Conservation (phyloP, 2,113 vertebrate species). For the Tetraodon nigroviridis region DNA sequence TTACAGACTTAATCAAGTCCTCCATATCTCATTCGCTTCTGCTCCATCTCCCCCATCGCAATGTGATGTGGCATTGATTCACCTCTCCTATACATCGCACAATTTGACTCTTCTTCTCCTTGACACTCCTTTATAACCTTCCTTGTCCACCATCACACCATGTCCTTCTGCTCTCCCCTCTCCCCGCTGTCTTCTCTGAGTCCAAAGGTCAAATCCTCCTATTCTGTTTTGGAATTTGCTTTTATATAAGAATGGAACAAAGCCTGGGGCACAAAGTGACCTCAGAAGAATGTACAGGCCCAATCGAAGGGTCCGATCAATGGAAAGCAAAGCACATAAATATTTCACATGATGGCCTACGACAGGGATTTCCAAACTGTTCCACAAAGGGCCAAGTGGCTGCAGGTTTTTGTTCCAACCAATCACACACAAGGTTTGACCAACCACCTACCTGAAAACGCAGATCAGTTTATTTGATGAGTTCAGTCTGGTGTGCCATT, state of each 20-base stretch:
- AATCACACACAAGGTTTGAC: too few species aligned
- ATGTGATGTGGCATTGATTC: neutral
- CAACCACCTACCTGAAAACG: too few species aligned
- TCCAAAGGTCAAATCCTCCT: conserved; percentile 49
- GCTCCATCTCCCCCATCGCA: conserved; percentile 13
- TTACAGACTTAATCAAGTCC: conserved; percentile 56
- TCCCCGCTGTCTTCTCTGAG: conserved; percentile 22
- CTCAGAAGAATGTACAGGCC: conserved; percentile 29
- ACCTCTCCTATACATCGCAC: conserved; percentile 12
- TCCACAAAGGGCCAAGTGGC: too few species aligned
- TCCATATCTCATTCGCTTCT: conserved; percentile 30
- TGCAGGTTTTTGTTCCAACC: too few species aligned
- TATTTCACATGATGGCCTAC: too few species aligned
- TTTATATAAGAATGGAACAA: conserved; percentile 25
- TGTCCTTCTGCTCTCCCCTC: neutral
- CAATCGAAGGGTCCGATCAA: too few species aligned
- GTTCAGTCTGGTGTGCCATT: too few species aligned
- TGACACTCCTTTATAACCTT: conserved; percentile 13
- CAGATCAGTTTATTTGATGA: too few species aligned
- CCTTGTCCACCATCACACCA: neutral
- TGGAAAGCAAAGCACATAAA: too few species aligned
- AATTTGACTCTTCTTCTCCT: conserved; percentile 30
- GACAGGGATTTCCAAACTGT: too few species aligned
- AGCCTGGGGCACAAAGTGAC: conserved; percentile 50
- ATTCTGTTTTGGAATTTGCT: conserved; percentile 45